Percentiles rank a stretch among this genome's conserved stretches.
phyloP scores from a whole-genome alignment of 2,888 invertebrate genomes.

The Adela reaumurella region DNA sequence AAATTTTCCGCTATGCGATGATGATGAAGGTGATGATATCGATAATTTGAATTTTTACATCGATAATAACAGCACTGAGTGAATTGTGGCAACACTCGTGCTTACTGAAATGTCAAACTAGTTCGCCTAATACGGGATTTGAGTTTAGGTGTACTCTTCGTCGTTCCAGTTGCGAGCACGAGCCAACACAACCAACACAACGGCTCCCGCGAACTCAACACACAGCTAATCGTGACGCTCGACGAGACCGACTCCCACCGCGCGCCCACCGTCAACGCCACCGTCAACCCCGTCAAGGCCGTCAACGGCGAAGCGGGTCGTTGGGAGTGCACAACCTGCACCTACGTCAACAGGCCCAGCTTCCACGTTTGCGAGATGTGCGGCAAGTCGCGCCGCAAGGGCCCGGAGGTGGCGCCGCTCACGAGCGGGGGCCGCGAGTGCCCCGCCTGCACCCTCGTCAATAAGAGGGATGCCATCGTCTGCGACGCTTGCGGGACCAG shows the following conservation, averaged over 20 bases:
- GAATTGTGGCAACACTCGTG: no score
- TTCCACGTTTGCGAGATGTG: slow-evolving; percentile 81
- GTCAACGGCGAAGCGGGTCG: slow-evolving; percentile 18
- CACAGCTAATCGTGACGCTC: slow-evolving; percentile 39
- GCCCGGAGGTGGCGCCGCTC: slow-evolving; percentile 60
- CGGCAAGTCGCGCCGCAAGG: slow-evolving; percentile 58
- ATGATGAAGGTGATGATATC: no score
- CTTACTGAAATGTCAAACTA: no score
- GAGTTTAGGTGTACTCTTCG: no score
- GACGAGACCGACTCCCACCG: slow-evolving; percentile 30
- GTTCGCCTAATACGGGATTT: no score
- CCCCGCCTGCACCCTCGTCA: slow-evolving; percentile 71
- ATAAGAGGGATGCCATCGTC: slow-evolving; percentile 57
- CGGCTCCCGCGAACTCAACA: slow-evolving; percentile 29
- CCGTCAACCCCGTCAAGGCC: background rate
- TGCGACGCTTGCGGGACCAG: slow-evolving; percentile 69
- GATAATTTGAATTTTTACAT: no score
- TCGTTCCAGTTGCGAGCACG: no score
- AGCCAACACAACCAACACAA: slow-evolving; percentile 14
- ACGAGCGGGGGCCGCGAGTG: slow-evolving; percentile 74
- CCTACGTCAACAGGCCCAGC: slow-evolving; percentile 61
- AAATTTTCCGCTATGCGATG: no score
- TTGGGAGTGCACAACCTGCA: slow-evolving; percentile 73
- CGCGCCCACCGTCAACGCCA: background rate
- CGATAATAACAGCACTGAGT: no score